Evolutionary conservation across 2,113 vertebrate genomes (phyloP).

Genomic region (Atlantisia rogersi): DNA sequence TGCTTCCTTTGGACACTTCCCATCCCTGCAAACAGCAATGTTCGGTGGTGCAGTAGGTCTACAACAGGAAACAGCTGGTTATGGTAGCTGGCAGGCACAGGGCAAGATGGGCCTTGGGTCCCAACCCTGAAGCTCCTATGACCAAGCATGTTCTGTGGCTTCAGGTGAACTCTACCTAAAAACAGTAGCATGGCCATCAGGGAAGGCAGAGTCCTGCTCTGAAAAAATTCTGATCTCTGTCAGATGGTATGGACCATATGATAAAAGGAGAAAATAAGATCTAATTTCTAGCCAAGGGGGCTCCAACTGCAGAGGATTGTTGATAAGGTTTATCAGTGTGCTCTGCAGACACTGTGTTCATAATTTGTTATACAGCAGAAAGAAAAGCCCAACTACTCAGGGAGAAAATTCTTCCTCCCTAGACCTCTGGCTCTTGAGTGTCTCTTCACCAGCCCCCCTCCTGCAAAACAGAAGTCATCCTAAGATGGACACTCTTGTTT

Average conservation of each 20-base stretch:
- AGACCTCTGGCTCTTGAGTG: not conserved
- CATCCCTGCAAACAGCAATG: not conserved
- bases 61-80: constrained; percentile 31
- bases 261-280: not conserved
- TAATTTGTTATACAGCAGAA: not conserved
- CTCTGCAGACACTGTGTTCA: not conserved
- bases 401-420: not conserved
- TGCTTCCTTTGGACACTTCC: constrained; percentile 52
- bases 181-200: not conserved
- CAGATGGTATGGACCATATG: not conserved
- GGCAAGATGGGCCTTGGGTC: not conserved
- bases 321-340: not conserved
- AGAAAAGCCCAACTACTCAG: not conserved
- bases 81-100: not conserved
- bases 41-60: not conserved
- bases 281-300: not conserved
- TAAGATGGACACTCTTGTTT: not conserved
- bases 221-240: not conserved
- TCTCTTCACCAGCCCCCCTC: not conserved
- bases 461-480: not conserved
- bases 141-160: not conserved
- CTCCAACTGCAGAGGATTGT: not conserved
- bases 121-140: not conserved
- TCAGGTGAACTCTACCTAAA: not conserved
- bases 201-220: not conserved